Base-by-base conservation (phyloP, 2,797 vertebrate species). In the Gadopsis bispinosus region DNA sequence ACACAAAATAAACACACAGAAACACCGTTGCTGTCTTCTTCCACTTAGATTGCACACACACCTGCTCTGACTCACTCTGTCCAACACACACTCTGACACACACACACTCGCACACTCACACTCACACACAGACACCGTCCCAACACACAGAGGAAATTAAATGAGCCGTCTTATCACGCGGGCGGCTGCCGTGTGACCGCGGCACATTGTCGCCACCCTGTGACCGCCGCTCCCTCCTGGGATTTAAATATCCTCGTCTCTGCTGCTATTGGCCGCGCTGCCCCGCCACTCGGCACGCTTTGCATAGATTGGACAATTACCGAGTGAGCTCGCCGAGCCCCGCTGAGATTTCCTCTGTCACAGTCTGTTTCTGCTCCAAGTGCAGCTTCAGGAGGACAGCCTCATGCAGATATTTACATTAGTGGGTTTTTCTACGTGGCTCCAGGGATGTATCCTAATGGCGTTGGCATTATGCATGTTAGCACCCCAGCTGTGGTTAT, bases 231-330 rank as follows among this genome's bases (percentile, higher is more conserved):
- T 0, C 45, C 67, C 79, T 72, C 79, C 50, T 17, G 83, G 80
- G 84, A 65, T 43, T 65, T 45, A 0, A 55, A 69, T 7, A 0
- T 47, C 22, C 68, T 13, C 19, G 0, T 16, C 8, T 0, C 61
- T 0, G 39, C 80, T 55, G 58, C 72, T 0, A 37, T 64, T 37
- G 56, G 75, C 53, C 4, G 7, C 33, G 5, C 56, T 0, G 14
- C 22, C 43, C 51, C 45, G 4, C 67, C 77, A 53, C 80, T 83
- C 47, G 1, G 55, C 68, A 31, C 26, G 5, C 10, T 22, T 61
- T 9, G 0, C 73, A 69, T 64, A 83, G 84, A 88, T 77, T 86
- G 75, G 72, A 65, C 83, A 64, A 76, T 79, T 85, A 79, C 50
- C 0, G 35, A 37, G 67, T 1, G 37, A 67, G 2, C 4, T 26